These are phyloP conservation scores for Peucedramus taeniatus DNA, from an alignment of 2,113 vertebrate species.

Conservation along the genomic window DNA sequence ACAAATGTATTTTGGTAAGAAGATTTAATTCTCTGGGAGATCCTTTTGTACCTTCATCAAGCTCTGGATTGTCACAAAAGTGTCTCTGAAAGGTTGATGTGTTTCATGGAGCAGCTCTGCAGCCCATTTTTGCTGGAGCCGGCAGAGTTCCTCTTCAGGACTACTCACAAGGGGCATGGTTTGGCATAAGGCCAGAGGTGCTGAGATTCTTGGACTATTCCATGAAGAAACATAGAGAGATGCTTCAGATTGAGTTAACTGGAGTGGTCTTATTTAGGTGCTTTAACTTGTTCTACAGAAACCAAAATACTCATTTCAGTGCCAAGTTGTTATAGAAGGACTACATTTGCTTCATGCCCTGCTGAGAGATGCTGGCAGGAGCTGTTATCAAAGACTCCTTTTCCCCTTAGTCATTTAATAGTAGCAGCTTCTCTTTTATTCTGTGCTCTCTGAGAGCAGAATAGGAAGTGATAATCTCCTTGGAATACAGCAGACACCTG, in stretches of 20 bases:
- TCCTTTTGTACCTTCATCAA: neutral
- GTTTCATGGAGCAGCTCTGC: neutral
- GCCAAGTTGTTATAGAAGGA: neutral
- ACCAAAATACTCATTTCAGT: neutral
- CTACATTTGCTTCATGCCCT: neutral
- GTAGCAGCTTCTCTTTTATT: slow-evolving; percentile 54
- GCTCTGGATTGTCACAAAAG: neutral
- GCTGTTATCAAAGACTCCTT: slow-evolving; percentile 30
- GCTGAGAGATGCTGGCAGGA: slow-evolving; percentile 39
- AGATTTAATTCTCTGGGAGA: neutral
- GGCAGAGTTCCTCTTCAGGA: neutral
- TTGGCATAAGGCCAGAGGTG: neutral
- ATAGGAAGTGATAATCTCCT: slow-evolving; percentile 51
- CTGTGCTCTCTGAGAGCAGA: slow-evolving; percentile 7
- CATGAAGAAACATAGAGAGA: neutral
- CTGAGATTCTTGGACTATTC: neutral
- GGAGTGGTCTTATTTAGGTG: neutral
- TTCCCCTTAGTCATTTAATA: slow-evolving; percentile 41
- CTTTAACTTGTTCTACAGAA: neutral
- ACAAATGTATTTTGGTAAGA: neutral
- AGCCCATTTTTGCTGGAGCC: neutral
- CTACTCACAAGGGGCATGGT: accelerated
- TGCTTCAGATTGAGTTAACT: neutral
- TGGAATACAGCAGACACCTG: slow-evolving; percentile 56
- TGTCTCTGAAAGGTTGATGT: neutral